Evolutionary conservation across 2,797 vertebrate genomes (phyloP).

Genomic region (Molossus molossus): DNA sequence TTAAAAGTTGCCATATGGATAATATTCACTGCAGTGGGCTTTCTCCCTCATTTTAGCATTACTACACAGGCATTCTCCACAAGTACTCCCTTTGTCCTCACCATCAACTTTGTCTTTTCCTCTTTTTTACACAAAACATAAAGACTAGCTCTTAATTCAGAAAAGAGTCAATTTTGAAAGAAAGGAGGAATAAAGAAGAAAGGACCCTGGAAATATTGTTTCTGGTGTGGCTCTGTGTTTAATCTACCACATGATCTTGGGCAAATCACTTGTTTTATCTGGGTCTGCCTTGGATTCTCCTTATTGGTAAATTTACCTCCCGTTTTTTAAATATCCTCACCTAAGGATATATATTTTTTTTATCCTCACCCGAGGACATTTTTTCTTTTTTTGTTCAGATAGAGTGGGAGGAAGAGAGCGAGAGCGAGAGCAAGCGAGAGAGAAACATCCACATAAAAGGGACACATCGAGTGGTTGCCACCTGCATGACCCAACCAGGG

Average conservation of each 20-base stretch:
- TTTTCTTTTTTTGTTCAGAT: too few relatives aligned
- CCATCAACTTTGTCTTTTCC: background rate
- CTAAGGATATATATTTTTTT: too few relatives aligned
- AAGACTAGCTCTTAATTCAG: conserved; percentile 60
- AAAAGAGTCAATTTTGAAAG: conserved; percentile 51
- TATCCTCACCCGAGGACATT: too few relatives aligned
- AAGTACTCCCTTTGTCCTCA: background rate
- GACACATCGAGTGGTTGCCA: too few relatives aligned
- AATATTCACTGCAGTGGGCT: background rate
- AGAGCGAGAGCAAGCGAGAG: too few relatives aligned
- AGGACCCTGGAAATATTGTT: background rate
- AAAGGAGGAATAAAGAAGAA: background rate
- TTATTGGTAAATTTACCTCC: background rate
- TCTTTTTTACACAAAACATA: conserved; percentile 41
- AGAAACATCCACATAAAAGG: too few relatives aligned
- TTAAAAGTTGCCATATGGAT: background rate
- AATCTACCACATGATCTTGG: background rate
- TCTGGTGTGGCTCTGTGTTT: conserved; percentile 20
- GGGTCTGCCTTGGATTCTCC: background rate
- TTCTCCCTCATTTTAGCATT: background rate
- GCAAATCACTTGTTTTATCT: conserved; percentile 28
- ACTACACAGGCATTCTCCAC: background rate
- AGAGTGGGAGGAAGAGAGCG: too few relatives aligned
- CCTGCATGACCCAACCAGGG: too few relatives aligned
- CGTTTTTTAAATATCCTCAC: too few relatives aligned